These are phyloP conservation scores for Scortum barcoo DNA, from an alignment of 2,113 vertebrate genomes.

Conservation along the genomic window DNA sequence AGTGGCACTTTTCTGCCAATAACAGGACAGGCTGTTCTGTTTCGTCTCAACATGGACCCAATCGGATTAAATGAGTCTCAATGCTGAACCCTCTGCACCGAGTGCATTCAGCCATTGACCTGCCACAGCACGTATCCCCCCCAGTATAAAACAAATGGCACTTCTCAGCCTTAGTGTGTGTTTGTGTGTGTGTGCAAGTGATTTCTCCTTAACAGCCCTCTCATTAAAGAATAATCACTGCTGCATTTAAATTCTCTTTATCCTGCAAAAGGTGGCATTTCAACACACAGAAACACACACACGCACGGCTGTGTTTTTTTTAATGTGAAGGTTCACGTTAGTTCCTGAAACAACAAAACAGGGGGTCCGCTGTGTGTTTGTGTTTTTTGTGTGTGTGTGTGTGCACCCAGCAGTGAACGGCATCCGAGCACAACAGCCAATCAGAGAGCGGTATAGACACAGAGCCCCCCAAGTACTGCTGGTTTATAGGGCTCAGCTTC, in stretches of 20 bases:
- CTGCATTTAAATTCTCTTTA: slow-evolving; percentile 17
- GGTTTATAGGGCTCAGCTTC: slow-evolving; percentile 87
- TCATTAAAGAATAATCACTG: slow-evolving; percentile 34
- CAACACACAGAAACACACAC: slow-evolving; percentile 5
- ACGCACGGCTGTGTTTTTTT: slow-evolving; percentile 2
- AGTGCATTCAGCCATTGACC: slow-evolving; percentile 47
- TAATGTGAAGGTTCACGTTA: slow-evolving; percentile 53
- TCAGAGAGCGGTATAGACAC: slow-evolving; percentile 63
- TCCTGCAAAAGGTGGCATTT: slow-evolving; percentile 26
- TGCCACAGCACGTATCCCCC: slow-evolving; percentile 6
- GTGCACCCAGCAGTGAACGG: slow-evolving; percentile 28
- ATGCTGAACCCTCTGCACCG: slow-evolving; percentile 29
- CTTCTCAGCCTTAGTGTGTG: slow-evolving; percentile 35
- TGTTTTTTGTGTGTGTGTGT: slow-evolving; percentile 15
- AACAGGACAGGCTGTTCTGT: slow-evolving; percentile 46
- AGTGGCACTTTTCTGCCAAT: slow-evolving; percentile 28
- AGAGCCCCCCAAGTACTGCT: slow-evolving; percentile 81
- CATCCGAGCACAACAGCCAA: slow-evolving; percentile 69
- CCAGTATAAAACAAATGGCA: slow-evolving; percentile 41
- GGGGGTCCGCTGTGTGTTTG: slow-evolving; percentile 60
- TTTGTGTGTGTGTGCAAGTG: slow-evolving; percentile 25
- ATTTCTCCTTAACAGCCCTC: slow-evolving; percentile 26
- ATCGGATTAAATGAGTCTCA: slow-evolving; percentile 55
- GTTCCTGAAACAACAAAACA: slow-evolving; percentile 66
- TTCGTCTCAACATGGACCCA: slow-evolving; percentile 36